Evolutionary conservation across 2,888 invertebrate species (phyloP).

Genomic region (Brenthis hecate): DNA sequence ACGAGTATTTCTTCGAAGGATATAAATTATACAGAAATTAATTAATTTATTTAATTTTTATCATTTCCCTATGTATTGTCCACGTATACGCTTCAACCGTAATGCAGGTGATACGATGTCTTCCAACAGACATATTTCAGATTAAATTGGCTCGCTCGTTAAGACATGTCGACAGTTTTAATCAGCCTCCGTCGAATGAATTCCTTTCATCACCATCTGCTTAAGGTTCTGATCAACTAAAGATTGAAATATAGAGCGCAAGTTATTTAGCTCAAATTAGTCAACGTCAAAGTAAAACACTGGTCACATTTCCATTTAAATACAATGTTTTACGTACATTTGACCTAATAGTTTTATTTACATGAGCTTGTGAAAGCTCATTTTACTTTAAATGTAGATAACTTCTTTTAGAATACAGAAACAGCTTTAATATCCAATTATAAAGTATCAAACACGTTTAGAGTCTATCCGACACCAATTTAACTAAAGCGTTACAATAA

Average conservation of each 20-base stretch:
- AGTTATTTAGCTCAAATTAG: not conserved
- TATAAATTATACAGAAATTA: too few relatives aligned
- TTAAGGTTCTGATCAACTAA: constrained; percentile 5
- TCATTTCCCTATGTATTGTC: not conserved
- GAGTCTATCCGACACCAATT: not conserved
- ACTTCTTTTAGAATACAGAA: too few relatives aligned
- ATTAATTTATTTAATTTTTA: not conserved
- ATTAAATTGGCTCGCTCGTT: constrained; percentile 26
- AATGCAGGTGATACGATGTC: constrained; percentile 22
- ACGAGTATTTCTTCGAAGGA: too few relatives aligned
- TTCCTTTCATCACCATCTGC: constrained; percentile 20
- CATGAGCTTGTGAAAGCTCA: too few relatives aligned
- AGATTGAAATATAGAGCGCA: not conserved
- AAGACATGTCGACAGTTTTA: constrained; percentile 36
- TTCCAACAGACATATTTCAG: constrained; percentile 23
- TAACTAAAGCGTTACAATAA: constrained; percentile 7
- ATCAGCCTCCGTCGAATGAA: constrained; percentile 26
- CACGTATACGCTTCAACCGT: constrained; percentile 3
- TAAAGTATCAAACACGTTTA: not conserved
- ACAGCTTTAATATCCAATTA: too few relatives aligned
- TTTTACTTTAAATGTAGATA: too few relatives aligned
- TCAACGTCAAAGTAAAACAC: not conserved
- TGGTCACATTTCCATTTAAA: too few relatives aligned
- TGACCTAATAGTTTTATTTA: too few relatives aligned
- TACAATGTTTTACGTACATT: too few relatives aligned